These are phyloP conservation scores for Drosophila takahashii DNA, from an alignment of 1,140 invertebrate genomes.

Conservation along the genomic window DNA sequence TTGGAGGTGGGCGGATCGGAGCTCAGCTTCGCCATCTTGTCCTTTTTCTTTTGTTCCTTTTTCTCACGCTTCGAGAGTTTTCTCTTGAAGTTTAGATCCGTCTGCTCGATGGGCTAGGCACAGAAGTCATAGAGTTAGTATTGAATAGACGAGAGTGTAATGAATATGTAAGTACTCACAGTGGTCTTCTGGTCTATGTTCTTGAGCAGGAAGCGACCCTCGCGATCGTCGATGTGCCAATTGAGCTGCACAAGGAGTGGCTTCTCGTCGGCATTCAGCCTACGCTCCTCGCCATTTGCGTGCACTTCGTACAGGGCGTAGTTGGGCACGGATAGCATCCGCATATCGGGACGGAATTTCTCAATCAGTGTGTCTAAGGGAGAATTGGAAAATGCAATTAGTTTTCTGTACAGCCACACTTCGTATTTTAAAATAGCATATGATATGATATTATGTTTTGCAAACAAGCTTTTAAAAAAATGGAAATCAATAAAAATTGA, in stretches of 20 bases:
- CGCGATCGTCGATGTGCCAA: slow-evolving; percentile 99
- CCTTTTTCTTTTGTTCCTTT: slow-evolving; percentile 98
- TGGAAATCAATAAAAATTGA: no score
- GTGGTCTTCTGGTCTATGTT: slow-evolving; percentile 93
- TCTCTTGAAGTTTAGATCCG: slow-evolving; percentile 88
- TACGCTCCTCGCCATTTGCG: slow-evolving; percentile 97
- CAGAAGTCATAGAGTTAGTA: not conserved
- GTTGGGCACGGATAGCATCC: slow-evolving; percentile 97
- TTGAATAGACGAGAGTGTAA: not conserved
- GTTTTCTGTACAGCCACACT: not conserved
- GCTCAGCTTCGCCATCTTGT: slow-evolving; percentile 94
- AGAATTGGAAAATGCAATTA: not conserved
- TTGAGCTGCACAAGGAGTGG: slow-evolving; percentile 99
- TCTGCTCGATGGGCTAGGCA: slow-evolving; percentile 77
- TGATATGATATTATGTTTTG: no score
- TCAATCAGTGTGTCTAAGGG: slow-evolving; percentile 93
- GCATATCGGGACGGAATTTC: slow-evolving; percentile 99
- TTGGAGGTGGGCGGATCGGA: slow-evolving; percentile 88
- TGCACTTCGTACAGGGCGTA: slow-evolving; percentile 99
- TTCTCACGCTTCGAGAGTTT: slow-evolving; percentile 99
- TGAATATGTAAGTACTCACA: slow-evolving; percentile 79
- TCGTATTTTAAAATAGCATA: no score
- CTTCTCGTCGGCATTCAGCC: slow-evolving; percentile 95
- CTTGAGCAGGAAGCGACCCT: slow-evolving; percentile 97
- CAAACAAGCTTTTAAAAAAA: no score